Conservation (phyloP, 2,113 vertebrate genomes). For the Myotis yumanensis region DNA sequence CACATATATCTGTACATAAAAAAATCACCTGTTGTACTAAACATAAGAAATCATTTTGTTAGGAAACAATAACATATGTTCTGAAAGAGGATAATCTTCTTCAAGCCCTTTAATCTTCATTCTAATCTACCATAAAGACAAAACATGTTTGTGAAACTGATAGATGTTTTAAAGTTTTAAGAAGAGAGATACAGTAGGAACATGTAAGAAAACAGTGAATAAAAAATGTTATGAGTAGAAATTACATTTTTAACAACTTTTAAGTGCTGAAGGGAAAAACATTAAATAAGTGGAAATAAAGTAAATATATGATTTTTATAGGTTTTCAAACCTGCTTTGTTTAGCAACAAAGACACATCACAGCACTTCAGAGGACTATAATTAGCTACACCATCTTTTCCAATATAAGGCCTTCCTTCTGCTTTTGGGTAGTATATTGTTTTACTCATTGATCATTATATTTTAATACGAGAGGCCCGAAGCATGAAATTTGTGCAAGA, state of each 20-base stretch:
- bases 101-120: neutral
- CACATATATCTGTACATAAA: neutral
- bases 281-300: neutral
- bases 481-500: no score
- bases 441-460: neutral
- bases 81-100: neutral
- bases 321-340: neutral
- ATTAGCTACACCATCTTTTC: neutral
- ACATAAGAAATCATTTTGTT: neutral
- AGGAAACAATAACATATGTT: neutral
- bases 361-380: neutral
- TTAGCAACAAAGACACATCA: neutral
- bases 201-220: neutral
- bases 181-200: neutral
- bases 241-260: neutral
- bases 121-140: neutral
- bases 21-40: neutral
- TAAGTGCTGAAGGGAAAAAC: neutral
- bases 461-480: neutral
- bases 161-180: neutral
- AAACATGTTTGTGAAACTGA: neutral
- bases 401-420: neutral
- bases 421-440: neutral
- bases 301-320: neutral
- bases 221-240: neutral